Conservation (phyloP, 1,140 invertebrate species). For the Bombyx mori region DNA sequence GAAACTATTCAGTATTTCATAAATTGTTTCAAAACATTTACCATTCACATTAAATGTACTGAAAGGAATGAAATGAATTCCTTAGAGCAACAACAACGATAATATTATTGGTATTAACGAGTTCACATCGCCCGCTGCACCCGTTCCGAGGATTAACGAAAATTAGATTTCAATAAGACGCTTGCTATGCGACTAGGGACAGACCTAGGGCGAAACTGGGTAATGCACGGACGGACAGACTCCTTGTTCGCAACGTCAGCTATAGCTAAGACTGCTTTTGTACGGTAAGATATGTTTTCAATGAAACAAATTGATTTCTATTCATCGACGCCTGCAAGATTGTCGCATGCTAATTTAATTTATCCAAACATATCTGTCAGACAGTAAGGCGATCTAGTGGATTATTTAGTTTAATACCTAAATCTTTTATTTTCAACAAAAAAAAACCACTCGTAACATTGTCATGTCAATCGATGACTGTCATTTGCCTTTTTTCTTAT, state of each 20-base stretch:
- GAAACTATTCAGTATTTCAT: constrained; percentile 10
- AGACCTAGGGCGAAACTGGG: constrained; percentile 50
- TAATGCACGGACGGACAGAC: constrained; percentile 48
- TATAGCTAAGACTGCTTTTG: background rate
- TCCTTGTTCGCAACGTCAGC: constrained; percentile 47
- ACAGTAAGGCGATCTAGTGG: too few species aligned
- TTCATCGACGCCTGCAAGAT: too few species aligned
- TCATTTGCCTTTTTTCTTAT: too few species aligned
- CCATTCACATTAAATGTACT: constrained; percentile 8
- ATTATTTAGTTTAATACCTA: too few species aligned
- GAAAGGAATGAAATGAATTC: constrained; percentile 18
- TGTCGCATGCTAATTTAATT: too few species aligned
- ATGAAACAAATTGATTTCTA: too few species aligned
- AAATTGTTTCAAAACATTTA: constrained; percentile 22
- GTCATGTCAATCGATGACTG: too few species aligned
- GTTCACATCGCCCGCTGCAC: constrained; percentile 25
- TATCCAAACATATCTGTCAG: too few species aligned
- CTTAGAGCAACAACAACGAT: constrained; percentile 32
- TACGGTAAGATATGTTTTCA: too few species aligned
- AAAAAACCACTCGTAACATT: too few species aligned
- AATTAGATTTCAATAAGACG: constrained; percentile 71
- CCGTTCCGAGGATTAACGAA: constrained; percentile 57
- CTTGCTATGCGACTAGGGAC: constrained; percentile 44
- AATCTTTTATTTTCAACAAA: too few species aligned
- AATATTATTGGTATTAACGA: constrained; percentile 37